Percentiles rank a stretch among this genome's conserved stretches.
These are phyloP conservation scores for Boloria selene DNA, from an alignment of 2,888 invertebrate species.

Conservation along the genomic window DNA sequence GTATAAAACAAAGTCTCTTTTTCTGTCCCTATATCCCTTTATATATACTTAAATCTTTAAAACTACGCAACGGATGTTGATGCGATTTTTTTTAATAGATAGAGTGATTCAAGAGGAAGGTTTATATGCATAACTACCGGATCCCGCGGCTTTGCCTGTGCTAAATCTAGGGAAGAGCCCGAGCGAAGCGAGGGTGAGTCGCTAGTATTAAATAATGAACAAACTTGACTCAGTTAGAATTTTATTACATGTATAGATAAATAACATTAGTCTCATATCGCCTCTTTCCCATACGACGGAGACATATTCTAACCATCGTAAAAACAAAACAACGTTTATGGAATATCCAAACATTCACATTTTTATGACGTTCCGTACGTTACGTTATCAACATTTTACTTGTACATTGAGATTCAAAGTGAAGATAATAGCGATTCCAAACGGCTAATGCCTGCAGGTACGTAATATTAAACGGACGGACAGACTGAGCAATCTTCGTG, in stretches of 20 bases:
- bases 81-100: too few relatives aligned
- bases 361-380: slow-evolving; percentile 28
- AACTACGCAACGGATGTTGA: too few relatives aligned
- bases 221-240: neutral
- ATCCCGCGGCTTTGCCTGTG: too few relatives aligned
- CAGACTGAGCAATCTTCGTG: neutral
- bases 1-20: too few relatives aligned
- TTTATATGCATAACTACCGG: too few relatives aligned
- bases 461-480: neutral
- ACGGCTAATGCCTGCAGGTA: slow-evolving; percentile 8
- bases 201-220: neutral
- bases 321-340: slow-evolving; percentile 32
- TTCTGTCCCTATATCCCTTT: too few relatives aligned
- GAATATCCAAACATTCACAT: slow-evolving; percentile 31
- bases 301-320: slow-evolving; percentile 15
- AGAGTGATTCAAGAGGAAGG: too few relatives aligned
- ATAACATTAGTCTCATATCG: neutral
- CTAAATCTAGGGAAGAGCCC: too few relatives aligned
- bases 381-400: slow-evolving; percentile 27
- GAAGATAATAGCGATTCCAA: slow-evolving; percentile 27
- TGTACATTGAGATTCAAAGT: slow-evolving; percentile 22
- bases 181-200: too few relatives aligned
- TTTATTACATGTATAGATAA: neutral
- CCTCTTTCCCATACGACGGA: slow-evolving; percentile 13
- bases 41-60: too few relatives aligned